Percentiles rank a stretch among this genome's conserved stretches.
phyloP scores from a whole-genome alignment of 2,797 vertebrate species.

The Acanthurus tractus region DNA sequence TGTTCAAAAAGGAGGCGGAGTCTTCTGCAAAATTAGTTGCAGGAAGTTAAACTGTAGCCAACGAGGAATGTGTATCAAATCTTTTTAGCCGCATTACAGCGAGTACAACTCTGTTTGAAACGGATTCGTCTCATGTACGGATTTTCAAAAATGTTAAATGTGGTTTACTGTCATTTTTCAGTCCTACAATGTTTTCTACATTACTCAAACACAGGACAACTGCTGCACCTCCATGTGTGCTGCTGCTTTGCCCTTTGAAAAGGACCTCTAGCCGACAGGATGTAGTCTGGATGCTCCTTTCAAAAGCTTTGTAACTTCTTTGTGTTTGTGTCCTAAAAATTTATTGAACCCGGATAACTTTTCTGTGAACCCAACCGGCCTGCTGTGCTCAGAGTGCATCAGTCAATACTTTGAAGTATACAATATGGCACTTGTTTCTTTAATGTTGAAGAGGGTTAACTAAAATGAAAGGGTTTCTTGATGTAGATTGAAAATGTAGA shows the following conservation, averaged over 20 bases:
- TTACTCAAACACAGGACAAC: background rate
- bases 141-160: background rate
- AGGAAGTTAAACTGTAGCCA: conserved; percentile 73
- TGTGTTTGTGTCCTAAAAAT: background rate
- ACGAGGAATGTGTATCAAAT: conserved; percentile 49
- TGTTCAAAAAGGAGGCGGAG: conserved; percentile 32
- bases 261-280: background rate
- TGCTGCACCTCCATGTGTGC: background rate
- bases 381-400: background rate
- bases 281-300: background rate
- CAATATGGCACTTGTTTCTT: background rate
- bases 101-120: background rate
- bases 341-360: background rate
- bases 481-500: background rate
- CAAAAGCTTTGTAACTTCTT: conserved; percentile 3
- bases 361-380: background rate
- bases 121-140: background rate
- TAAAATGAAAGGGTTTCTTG: background rate
- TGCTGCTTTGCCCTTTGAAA: background rate
- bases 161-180: background rate
- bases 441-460: background rate
- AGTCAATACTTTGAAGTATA: background rate
- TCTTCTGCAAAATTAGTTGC: conserved; percentile 6
- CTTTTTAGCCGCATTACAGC: conserved; percentile 5
- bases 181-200: background rate